Evolutionary conservation across 2,113 vertebrate species (phyloP).

Genomic region (Xiphophorus maculatus): DNA sequence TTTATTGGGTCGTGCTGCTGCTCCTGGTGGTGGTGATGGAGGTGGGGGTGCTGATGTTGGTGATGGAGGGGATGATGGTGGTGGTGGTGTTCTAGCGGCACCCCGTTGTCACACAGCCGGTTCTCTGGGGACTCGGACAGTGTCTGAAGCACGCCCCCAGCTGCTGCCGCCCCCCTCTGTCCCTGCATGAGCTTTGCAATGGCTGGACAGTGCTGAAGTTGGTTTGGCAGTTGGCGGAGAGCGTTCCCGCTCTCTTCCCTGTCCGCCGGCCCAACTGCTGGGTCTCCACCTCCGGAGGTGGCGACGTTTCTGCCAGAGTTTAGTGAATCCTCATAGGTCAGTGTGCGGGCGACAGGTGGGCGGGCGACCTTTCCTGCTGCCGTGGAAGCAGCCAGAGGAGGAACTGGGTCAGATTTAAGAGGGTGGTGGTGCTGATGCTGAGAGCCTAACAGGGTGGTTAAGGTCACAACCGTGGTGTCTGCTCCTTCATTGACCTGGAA

Average conservation of each 20-base stretch:
- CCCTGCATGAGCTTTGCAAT: conserved; percentile 91
- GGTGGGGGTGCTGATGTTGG: conserved; percentile 23
- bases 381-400: neutral
- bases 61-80: conserved; percentile 38
- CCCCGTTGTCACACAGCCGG: conserved; percentile 79
- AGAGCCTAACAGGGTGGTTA: conserved; percentile 87
- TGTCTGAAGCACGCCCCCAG: conserved; percentile 77
- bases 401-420: conserved; percentile 60
- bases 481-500: conserved; percentile 77
- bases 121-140: conserved; percentile 85
- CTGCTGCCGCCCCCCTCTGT: conserved; percentile 61
- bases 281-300: neutral
- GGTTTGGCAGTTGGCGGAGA: conserved; percentile 18
- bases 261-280: neutral
- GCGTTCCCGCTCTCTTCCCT: neutral
- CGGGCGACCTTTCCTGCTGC: conserved; percentile 40
- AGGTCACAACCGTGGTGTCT: conserved; percentile 83
- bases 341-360: conserved; percentile 83
- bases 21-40: conserved; percentile 34
- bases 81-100: conserved; percentile 40
- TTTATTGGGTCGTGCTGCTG: conserved; percentile 71
- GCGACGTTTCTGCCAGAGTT: conserved; percentile 9
- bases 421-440: conserved; percentile 55
- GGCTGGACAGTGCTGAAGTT: conserved; percentile 83
- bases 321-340: conserved; percentile 84